Evolutionary conservation across 1,140 invertebrate species (phyloP), one percentile per base, ranked within the genome.

Genomic region (Leptinotarsa texana): DNA sequence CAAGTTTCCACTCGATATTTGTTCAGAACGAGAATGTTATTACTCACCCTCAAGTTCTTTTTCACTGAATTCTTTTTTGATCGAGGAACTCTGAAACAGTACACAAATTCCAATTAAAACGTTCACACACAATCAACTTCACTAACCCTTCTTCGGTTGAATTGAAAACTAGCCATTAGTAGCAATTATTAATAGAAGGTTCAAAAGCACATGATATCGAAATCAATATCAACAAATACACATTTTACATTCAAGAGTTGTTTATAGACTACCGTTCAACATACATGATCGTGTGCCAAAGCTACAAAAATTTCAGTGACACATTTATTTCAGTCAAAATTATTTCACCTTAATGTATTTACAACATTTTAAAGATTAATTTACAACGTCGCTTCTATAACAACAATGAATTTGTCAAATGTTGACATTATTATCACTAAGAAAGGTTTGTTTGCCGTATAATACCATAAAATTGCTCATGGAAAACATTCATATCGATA

Each of bases 41-140:
- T 72, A 74, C 78, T 68, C 77, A 84, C 83, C 83, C 82, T 81
- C 74, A n/a, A 84, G 74, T 78, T 84, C 83, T 61, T 81, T 81
- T 73, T 84, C 82, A 18, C 71, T 81, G 72, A 84, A 84, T 73
- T 82, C 78, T 42, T 82, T 81, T 72, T 80, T 82, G 48, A 81
- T 82, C n/a, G 79, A 80, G 76, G 79, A 81, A 77, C 80, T 81
- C 81, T 82, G 70, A 33, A 81, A 80, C n/a, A 67, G 57, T 71
- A 66, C 70, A 69, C 21, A 63, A 11, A 15, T 62, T 11, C n/a
- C 15, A 62, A n/a, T 24, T 22, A 8, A 18, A 73, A 63, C 17
- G 27, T 6, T 62, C 42, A 13, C 4, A 21, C 13, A n/a, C 62
- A 33, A 48, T 15, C 3, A 5, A 11, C 49, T 61, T 27, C 17